phyloP scores from a whole-genome alignment of 1,140 invertebrate genomes.

The Drosophila nebulosa region DNA sequence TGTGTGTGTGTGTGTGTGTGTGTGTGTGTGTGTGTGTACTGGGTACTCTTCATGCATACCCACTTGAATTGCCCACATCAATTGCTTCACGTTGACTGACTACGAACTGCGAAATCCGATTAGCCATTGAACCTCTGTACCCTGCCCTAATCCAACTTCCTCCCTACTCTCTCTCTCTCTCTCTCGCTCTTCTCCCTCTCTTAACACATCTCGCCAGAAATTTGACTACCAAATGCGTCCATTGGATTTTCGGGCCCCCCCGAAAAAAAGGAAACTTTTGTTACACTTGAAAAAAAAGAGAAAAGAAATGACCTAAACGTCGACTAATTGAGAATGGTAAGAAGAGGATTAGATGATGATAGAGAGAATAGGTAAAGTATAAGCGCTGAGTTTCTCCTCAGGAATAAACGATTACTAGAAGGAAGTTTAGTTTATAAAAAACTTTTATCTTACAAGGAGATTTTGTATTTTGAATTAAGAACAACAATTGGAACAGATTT shows the following conservation, averaged over 20 bases:
- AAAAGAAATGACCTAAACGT: not conserved
- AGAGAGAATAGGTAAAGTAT: too few relatives aligned
- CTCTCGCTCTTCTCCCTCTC: not conserved
- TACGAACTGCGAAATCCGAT: conserved; percentile 68
- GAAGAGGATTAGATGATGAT: too few relatives aligned
- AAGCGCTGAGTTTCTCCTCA: too few relatives aligned
- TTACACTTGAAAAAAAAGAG: not conserved
- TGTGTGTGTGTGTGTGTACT: not conserved
- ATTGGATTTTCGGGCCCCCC: conserved; percentile 37
- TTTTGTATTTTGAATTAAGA: too few relatives aligned
- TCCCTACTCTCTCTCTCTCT: not conserved
- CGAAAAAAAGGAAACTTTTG: conserved; percentile 21
- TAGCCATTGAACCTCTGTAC: conserved; percentile 28
- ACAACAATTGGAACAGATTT: too few relatives aligned
- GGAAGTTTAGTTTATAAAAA: too few relatives aligned
- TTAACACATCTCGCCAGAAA: conserved; percentile 28
- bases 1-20: not conserved
- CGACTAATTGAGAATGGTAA: too few relatives aligned
- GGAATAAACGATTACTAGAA: too few relatives aligned
- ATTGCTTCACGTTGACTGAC: conserved; percentile 70
- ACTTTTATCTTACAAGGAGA: too few relatives aligned
- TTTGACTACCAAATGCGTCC: conserved; percentile 63
- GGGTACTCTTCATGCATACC: conserved; percentile 54
- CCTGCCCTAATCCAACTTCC: not conserved
- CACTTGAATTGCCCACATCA: conserved; percentile 71